Evolutionary conservation across 2,113 vertebrate genomes (phyloP), one percentile per base, ranked within the genome.

Genomic region (Ibidorhyncha struthersii): DNA sequence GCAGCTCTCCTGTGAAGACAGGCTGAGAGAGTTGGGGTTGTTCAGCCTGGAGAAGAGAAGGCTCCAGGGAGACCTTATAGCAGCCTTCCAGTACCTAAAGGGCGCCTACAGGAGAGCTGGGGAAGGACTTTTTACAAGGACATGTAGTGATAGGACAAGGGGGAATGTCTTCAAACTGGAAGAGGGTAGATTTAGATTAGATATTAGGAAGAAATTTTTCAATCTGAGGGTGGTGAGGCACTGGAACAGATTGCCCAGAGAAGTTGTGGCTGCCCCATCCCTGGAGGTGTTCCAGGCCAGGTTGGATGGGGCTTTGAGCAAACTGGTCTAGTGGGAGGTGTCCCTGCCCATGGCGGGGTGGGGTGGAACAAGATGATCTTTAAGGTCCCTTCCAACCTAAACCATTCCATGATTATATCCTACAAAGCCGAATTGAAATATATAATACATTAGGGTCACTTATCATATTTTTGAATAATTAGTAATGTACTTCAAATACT

Each of bases 381-480:
- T 27, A 27, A 36, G 25, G 61, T 40, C 25, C 38, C 12, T 62
- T 62, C 36, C 10, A 62, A 18, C 61, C 15, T 18, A 27, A 15
- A 27, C 26, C 36, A 38, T 38, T 62, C 25, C 12, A 2, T 62
- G 59, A 26, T 62, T 65, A 17, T 45, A 43, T 79, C 26, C 13
- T 63, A 1, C 5, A 45, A 72, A 70, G 32, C 11, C 5, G 4
- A 69, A 47, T 5, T 89, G 41, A 78, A 89, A 34, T 65, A 27
- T 4, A 2, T 52, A 71, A 49, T 91, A 62, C 29, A 34, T 76
- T 67, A 76, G 89, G 72, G 73, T 85, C 4, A 59, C 45, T 53
- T 80, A 82, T 12, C 53, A 76, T 91, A 55, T 88, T 72, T 91
- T 66, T 96, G 71, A 94, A 77, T 90, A 95, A 62, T 94, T 65